Base-by-base conservation (phyloP, 1,140 invertebrate genomes). In the Papilio helenus region DNA sequence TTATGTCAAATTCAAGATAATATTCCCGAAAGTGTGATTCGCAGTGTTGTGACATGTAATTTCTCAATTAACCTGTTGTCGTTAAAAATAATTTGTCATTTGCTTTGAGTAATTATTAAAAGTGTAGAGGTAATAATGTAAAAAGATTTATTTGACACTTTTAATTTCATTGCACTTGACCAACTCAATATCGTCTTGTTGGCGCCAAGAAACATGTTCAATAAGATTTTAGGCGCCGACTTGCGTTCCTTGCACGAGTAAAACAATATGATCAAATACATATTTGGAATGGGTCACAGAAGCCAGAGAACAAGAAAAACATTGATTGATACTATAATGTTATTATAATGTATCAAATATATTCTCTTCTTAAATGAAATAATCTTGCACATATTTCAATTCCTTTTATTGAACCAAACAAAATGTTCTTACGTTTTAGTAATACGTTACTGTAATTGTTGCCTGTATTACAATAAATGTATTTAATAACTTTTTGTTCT, bases 251-350 rank as follows among this genome's bases (percentile, higher is more conserved):
- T 68, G 14, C 12, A 16, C 10, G 26, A 68, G 26, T 61, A 61
- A 68, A 68, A 68, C 61, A 68, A 68, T 68, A 68, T 68, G 61
- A 29, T 26, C 61, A 68, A 68, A 68, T 68, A 68, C 23, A 65
- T 12, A 34, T 68, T 68, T 68, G 26, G 9, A 2, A 29, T 68
- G 61, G 61, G 26, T 26, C 34, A 12, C 61, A 29, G 23, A 61
- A 61, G 12, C 20, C 58, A 61, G 4, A 55, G 18, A 55, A 51
- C 18, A 18, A 55, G n/a, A 55, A 55, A 55, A 55, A 55, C 51
- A 55, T n/a, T 3, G n/a, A 3, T 55, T 20, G 51, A 51, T 51
- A 16, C 16, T 18, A 51, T 46, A 12, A 1, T 49, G 16, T 49
- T 39, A 39, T 39, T 39, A 3, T 34, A 34, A 8, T n/a, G n/a